A percentile compares a stretch with the other conserved stretches of the same genome.
Evolutionary conservation across 2,888 invertebrate genomes (phyloP).

Genomic region (Machimus rusticus): DNA sequence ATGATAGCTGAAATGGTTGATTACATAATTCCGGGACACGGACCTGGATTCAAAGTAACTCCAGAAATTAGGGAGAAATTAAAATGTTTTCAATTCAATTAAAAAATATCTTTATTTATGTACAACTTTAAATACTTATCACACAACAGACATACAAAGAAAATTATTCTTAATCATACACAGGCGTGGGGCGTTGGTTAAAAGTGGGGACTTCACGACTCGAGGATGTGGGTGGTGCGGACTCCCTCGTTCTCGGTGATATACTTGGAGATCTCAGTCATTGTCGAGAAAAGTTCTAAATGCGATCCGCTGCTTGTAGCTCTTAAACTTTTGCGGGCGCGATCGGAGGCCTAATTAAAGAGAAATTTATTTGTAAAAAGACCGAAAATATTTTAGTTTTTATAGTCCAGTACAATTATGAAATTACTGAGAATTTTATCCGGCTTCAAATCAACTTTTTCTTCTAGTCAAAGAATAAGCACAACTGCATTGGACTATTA

Average conservation of each 20-base stretch:
- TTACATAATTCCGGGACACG: constrained; percentile 93
- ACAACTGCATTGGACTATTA: neutral
- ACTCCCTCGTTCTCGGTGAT: constrained; percentile 67
- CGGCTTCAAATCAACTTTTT: no score
- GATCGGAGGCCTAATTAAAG: constrained; percentile 71
- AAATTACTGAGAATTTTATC: neutral
- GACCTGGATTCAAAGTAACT: constrained; percentile 78
- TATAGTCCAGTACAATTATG: neutral
- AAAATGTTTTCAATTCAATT: constrained; percentile 45
- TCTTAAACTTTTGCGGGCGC: constrained; percentile 71
- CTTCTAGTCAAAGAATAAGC: no score
- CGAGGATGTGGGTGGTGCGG: constrained; percentile 51
- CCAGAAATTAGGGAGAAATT: constrained; percentile 63
- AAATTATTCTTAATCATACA: neutral
- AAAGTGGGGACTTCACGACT: neutral
- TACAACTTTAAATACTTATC: neutral
- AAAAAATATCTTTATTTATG: neutral
- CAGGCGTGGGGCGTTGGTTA: neutral
- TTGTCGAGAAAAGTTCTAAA: constrained; percentile 69
- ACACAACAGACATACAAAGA: neutral
- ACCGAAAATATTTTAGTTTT: neutral
- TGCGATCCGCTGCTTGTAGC: constrained; percentile 67
- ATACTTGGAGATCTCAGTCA: constrained; percentile 71
- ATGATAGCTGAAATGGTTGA: constrained; percentile 75
- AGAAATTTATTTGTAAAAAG: constrained; percentile 44